Evolutionary conservation across 2,797 vertebrate species (phyloP).

Genomic region (Alauda arvensis): DNA sequence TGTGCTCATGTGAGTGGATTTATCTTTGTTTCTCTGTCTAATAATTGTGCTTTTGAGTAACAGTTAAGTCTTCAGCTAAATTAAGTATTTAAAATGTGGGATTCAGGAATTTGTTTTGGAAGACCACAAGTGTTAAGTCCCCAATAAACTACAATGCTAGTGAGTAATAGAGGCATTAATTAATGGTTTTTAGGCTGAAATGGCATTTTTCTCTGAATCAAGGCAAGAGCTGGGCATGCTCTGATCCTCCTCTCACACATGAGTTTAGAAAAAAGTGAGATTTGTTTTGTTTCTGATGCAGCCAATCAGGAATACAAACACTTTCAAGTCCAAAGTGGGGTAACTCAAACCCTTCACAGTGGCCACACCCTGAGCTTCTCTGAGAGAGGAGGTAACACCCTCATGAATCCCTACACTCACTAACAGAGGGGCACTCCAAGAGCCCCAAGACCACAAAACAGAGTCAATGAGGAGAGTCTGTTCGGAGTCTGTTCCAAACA

Average conservation of each 20-base stretch:
- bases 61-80: not conserved
- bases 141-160: not conserved
- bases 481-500: not conserved
- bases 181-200: not conserved
- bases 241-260: not conserved
- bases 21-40: not conserved
- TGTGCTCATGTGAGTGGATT: fast-evolving
- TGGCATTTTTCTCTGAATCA: not conserved
- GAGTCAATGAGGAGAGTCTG: not conserved
- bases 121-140: not conserved
- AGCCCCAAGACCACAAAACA: not conserved
- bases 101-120: not conserved
- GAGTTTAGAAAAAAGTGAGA: not conserved
- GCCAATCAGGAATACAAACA: not conserved
- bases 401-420: not conserved
- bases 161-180: not conserved
- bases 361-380: not conserved
- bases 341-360: not conserved
- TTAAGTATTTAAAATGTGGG: not conserved
- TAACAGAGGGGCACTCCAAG: not conserved
- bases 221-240: not conserved
- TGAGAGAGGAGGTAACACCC: not conserved
- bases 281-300: not conserved
- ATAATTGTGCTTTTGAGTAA: not conserved
- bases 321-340: fast-evolving